phyloP scores from a whole-genome alignment of 2,797 vertebrate species.

The Phylloscopus collybita region DNA sequence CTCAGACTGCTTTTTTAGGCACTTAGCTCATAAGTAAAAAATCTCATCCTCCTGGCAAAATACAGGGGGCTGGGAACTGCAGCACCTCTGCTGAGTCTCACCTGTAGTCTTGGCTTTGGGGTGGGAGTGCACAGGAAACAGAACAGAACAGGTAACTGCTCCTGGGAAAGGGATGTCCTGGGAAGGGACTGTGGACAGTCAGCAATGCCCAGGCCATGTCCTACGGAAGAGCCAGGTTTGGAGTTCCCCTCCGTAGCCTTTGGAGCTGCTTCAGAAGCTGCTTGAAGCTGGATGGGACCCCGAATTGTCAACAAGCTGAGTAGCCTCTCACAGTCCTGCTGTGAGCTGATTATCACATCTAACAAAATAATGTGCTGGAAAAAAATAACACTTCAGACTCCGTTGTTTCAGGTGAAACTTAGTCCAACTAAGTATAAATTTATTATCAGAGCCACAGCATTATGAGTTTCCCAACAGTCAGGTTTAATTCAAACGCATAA shows the following conservation, averaged over 20 bases:
- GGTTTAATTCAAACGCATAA: slow-evolving; percentile 69
- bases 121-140: neutral
- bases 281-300: slow-evolving; percentile 54
- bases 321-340: slow-evolving; percentile 62
- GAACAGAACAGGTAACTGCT: neutral
- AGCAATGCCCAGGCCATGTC: neutral
- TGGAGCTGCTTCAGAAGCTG: slow-evolving; percentile 53
- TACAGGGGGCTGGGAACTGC: neutral
- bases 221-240: neutral
- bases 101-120: neutral
- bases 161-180: neutral
- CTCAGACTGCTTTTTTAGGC: neutral
- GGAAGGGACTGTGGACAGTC: neutral
- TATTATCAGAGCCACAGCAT: slow-evolving; percentile 39
- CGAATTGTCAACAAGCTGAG: slow-evolving; percentile 63
- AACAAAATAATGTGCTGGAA: slow-evolving; percentile 72
- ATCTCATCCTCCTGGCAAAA: neutral
- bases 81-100: neutral
- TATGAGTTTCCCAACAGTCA: slow-evolving; percentile 55
- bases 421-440: slow-evolving; percentile 66
- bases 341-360: slow-evolving; percentile 69
- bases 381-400: slow-evolving; percentile 71
- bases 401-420: slow-evolving; percentile 76
- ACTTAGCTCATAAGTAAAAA: neutral
- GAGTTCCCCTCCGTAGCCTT: slow-evolving; percentile 31